These are phyloP conservation scores for Drosophila sturtevanti DNA, from an alignment of 1,140 invertebrate species.

Conservation along the genomic window DNA sequence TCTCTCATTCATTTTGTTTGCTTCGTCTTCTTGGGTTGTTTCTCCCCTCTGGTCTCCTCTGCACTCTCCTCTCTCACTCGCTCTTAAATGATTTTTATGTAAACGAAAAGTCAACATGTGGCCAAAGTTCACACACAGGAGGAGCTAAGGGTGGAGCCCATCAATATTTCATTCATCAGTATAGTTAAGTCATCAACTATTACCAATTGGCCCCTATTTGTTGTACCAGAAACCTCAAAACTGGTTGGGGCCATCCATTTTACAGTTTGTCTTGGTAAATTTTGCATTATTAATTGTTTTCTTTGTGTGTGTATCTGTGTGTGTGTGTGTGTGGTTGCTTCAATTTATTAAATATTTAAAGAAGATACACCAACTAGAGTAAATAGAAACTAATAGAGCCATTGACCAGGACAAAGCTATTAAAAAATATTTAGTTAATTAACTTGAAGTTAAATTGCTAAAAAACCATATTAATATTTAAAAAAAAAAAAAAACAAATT, in stretches of 20 bases:
- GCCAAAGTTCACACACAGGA: conserved; percentile 40
- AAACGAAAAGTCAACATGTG: conserved; percentile 21
- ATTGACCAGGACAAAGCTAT: background rate
- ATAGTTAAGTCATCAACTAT: conserved; percentile 31
- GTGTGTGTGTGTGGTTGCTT: conserved; percentile 10
- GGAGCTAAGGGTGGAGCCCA: background rate
- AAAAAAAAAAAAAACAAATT: too few species aligned
- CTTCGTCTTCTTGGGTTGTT: background rate
- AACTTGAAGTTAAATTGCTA: background rate
- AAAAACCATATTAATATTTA: background rate
- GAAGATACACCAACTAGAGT: background rate
- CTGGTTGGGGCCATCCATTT: conserved; percentile 5
- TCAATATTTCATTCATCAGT: conserved; percentile 13
- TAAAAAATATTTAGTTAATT: background rate
- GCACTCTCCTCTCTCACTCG: too few species aligned
- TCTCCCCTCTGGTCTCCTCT: background rate
- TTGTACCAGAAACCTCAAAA: background rate
- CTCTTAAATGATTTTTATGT: background rate
- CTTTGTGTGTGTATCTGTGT: too few species aligned
- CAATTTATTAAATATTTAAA: conserved; percentile 29
- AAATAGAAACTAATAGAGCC: background rate
- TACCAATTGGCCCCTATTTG: conserved; percentile 19
- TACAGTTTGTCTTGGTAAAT: conserved; percentile 2
- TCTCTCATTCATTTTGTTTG: background rate
- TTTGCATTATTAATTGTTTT: conserved; percentile 46